Conservation (phyloP, 2,888 invertebrate genomes). For the Synanthedon formicaeformis region DNA sequence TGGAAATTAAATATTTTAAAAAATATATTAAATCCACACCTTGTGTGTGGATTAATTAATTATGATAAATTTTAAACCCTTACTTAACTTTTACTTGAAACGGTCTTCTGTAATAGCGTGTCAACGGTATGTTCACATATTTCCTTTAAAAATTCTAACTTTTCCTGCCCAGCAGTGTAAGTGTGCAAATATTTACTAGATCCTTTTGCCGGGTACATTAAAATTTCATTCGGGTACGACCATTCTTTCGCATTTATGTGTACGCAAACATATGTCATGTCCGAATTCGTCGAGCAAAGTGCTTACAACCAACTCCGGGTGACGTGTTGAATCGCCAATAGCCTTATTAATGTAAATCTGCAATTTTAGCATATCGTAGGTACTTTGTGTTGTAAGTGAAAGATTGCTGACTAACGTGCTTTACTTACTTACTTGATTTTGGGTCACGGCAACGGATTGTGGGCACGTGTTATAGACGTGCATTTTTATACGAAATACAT, state of each 20-base stretch:
- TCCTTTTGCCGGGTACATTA: conserved; percentile 13
- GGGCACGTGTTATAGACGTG: conserved; percentile 19
- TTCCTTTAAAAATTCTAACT: conserved; percentile 7
- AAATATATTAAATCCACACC: no score
- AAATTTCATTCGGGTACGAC: conserved; percentile 28
- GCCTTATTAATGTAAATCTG: conserved; percentile 49
- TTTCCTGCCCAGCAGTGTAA: conserved; percentile 2
- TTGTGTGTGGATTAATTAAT: no score
- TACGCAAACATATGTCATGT: conserved; percentile 56
- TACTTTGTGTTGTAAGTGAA: conserved; percentile 13
- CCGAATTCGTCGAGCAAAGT: conserved; percentile 41
- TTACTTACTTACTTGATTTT: conserved; percentile 27
- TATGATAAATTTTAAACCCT: no score
- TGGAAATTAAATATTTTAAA: no score
- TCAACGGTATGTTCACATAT: no score
- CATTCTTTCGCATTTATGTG: conserved; percentile 29
- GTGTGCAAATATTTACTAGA: conserved; percentile 5
- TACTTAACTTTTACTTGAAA: no score
- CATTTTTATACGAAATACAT: no score
- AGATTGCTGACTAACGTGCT: conserved; percentile 21
- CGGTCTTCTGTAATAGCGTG: no score
- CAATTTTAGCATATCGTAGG: conserved; percentile 9
- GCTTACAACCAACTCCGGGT: conserved; percentile 14
- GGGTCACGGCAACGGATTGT: conserved; percentile 31
- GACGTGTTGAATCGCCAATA: conserved; percentile 50